These are phyloP conservation scores for Maccullochella peelii DNA, from an alignment of 2,113 vertebrate genomes.

Conservation along the genomic window DNA sequence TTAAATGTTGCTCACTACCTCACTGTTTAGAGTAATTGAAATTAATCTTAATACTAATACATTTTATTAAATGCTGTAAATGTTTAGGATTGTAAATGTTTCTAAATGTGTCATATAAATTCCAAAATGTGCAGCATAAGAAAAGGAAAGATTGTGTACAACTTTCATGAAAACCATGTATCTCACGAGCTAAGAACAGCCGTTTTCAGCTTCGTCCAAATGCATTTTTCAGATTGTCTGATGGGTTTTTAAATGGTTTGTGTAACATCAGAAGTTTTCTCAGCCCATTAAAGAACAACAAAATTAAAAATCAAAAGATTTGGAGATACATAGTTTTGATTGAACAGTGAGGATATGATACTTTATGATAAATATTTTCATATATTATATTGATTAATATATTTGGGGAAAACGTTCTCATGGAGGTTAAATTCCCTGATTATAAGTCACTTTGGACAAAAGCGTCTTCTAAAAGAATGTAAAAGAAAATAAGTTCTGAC, in stretches of 20 bases:
- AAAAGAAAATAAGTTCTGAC: neutral
- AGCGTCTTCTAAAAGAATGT: neutral
- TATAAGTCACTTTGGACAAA: neutral
- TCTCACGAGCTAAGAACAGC: no score
- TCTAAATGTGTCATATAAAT: neutral
- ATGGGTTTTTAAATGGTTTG: no score
- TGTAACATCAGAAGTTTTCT: no score
- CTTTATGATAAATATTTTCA: neutral
- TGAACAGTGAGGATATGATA: neutral
- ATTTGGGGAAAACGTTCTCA: neutral
- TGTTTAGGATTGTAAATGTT: neutral
- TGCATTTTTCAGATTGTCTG: no score
- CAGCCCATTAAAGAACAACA: neutral
- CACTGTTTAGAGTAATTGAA: neutral
- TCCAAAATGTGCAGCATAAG: neutral
- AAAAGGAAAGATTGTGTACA: no score
- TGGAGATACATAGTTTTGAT: no score
- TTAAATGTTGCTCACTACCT: neutral
- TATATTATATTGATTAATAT: no score
- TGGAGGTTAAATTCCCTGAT: neutral
- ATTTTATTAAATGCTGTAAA: no score
- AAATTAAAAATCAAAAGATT: neutral
- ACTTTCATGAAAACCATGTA: no score
- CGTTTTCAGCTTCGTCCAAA: no score
- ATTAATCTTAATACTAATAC: neutral